These are phyloP conservation scores for Sebastes paucispinis DNA, from an alignment of 2,797 vertebrate species.

Conservation along the genomic window DNA sequence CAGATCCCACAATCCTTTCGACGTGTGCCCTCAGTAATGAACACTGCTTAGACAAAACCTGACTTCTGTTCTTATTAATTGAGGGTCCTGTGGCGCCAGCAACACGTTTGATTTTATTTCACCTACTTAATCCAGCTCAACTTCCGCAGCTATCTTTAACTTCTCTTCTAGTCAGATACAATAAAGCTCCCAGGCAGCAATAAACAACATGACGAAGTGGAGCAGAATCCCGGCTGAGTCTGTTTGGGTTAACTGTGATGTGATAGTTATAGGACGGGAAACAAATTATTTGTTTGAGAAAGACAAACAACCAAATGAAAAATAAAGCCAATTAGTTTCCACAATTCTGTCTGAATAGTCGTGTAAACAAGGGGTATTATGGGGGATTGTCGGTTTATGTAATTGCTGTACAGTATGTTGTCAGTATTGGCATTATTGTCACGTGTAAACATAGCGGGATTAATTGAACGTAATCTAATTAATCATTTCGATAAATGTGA, in stretches of 20 bases:
- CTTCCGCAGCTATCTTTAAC: neutral
- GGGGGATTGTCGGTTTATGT: conserved; percentile 19
- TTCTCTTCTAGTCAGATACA: neutral
- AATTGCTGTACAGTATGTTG: conserved; percentile 19
- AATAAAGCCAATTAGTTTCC: conserved; percentile 28
- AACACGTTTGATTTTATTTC: neutral
- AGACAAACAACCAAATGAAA: conserved; percentile 26
- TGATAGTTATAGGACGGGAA: conserved; percentile 1
- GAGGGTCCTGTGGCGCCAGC: neutral
- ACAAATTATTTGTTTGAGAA: conserved; percentile 23
- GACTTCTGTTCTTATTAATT: neutral
- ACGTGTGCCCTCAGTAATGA: neutral
- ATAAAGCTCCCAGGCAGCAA: neutral
- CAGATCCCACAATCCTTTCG: neutral
- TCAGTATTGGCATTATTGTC: neutral
- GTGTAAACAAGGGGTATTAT: conserved; percentile 38
- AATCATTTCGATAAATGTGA: neutral
- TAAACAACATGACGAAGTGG: neutral
- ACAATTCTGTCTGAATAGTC: conserved; percentile 12
- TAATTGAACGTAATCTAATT: neutral
- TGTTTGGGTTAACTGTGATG: neutral
- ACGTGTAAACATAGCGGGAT: neutral
- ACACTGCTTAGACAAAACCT: neutral
- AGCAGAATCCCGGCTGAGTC: neutral
- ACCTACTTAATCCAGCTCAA: neutral